Evolutionary conservation across 2,888 invertebrate species (phyloP), one percentile per base, ranked within the genome.

Genomic region (Neoscelio sp.): DNA sequence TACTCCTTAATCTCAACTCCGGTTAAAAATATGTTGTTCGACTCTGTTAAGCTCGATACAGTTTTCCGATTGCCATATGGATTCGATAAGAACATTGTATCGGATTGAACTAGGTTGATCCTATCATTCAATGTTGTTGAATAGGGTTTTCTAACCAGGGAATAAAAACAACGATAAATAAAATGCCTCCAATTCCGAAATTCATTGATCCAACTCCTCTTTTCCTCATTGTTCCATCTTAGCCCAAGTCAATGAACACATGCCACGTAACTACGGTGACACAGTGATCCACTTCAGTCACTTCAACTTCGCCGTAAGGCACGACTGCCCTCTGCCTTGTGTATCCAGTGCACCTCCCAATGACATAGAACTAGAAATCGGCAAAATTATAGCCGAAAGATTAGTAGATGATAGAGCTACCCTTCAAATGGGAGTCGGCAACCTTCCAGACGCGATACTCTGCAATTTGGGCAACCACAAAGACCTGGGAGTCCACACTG

Each of bases 371-470:
- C 84, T 87, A 20, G 90, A 91, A 81, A 94, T 94, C 54, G 94
- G 94, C 2, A 90, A 92, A 82, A 90, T 92, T n/a, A 92, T 94
- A 74, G 93, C 94, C 2, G 91, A 92, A 5, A 92, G 93, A 74
- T 85, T 94, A 15, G 91, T 94, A 1, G 92, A 92, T 38, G 92
- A 94, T 87, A 93, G 94, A 17, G 93, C 94, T 7, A 94, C 94
- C 0, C 87, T 94, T 71, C 94, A 94, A 84, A 92, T 94, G 91
- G 94, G 94, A 64, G 93, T 94, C 80, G 94, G 94, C 8, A 92
- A 92, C 68, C 93, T 94, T 81, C 94, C 94, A 0, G 93, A 94
- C 83, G 92, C 93, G 2, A 92, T 93, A 0, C 88, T 94, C 6
- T 89, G 91, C 4, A 91, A 91, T 17, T 88, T 94, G 38, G 88